Conservation (phyloP, 2,888 invertebrate genomes). For the Drosophila histrio region DNA sequence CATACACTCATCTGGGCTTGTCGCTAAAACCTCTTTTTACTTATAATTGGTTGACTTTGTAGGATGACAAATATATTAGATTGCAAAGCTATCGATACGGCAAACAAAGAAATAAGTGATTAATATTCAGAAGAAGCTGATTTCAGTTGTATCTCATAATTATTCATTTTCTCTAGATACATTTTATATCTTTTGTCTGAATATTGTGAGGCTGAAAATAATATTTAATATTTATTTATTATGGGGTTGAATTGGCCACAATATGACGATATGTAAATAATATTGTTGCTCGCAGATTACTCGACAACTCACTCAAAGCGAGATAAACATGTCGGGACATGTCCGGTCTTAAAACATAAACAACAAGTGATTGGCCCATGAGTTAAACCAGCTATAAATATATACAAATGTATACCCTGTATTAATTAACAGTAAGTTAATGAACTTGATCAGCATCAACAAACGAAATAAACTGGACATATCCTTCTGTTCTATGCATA, state of each 20-base stretch:
- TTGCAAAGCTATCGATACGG: not conserved
- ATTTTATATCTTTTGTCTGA: not conserved
- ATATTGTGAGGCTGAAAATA: not conserved
- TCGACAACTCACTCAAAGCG: constrained; percentile 29
- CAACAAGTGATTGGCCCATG: constrained; percentile 41
- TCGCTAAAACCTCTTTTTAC: not conserved
- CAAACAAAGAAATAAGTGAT: not conserved
- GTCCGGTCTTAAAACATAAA: constrained; percentile 37
- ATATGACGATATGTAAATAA: constrained; percentile 56
- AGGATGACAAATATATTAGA: not conserved
- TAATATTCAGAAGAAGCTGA: not conserved
- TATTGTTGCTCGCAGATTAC: constrained; percentile 52
- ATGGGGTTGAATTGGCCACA: constrained; percentile 4
- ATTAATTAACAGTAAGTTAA: no score
- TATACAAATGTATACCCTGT: not conserved
- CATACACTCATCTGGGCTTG: constrained; percentile 5
- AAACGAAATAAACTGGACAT: no score
- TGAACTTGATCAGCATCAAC: no score
- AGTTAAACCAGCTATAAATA: constrained; percentile 2
- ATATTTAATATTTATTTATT: constrained; percentile 34
- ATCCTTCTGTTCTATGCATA: no score
- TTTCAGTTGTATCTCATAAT: not conserved
- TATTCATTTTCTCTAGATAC: not conserved
- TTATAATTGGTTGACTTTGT: constrained; percentile 1
- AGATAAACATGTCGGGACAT: constrained; percentile 53